These are phyloP conservation scores for Tribolium castaneum DNA, from an alignment of 1,140 invertebrate genomes.

Conservation along the genomic window DNA sequence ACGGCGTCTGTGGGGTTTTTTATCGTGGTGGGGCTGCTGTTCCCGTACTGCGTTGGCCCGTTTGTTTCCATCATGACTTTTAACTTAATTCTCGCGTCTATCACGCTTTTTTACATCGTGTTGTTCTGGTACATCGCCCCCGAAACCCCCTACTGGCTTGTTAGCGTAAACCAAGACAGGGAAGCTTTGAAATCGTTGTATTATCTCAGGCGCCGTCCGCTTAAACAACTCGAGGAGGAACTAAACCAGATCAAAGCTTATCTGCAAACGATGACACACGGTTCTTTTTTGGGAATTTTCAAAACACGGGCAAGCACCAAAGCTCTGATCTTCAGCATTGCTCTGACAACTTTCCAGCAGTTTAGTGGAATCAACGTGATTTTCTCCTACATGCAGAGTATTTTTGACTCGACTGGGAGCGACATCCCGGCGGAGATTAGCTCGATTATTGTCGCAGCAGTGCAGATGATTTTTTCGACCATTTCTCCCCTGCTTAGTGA, in stretches of 20 bases:
- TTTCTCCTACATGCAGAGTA: constrained; percentile 12
- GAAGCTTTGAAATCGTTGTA: constrained; percentile 73
- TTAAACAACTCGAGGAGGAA: not conserved
- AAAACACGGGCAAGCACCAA: constrained; percentile 5
- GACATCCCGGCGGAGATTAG: constrained; percentile 1
- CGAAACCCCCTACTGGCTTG: constrained; percentile 81
- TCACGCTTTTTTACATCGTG: constrained; percentile 63
- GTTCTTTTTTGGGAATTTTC: constrained; percentile 3
- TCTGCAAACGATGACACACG: not conserved
- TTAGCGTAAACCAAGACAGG: constrained; percentile 69
- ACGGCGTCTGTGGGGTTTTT: constrained; percentile 47
- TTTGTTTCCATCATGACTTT: constrained; percentile 60
- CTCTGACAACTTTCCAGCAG: constrained; percentile 6
- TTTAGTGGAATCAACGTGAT: constrained; percentile 16
- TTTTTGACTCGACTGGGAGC: constrained; percentile 18
- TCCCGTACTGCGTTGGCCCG: constrained; percentile 53
- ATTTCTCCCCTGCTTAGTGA: constrained; percentile 13
- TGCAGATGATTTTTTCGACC: not conserved
- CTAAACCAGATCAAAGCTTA: not conserved
- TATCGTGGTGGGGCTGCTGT: constrained; percentile 50
- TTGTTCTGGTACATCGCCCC: constrained; percentile 64
- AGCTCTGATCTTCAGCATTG: constrained; percentile 1
- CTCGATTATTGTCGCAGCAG: not conserved
- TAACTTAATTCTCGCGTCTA: constrained; percentile 67
- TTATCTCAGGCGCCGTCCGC: not conserved